Percentiles rank a stretch among this genome's conserved stretches.
Evolutionary conservation across 2,113 vertebrate genomes (phyloP).

Genomic region (Poicephalus gulielmi): DNA sequence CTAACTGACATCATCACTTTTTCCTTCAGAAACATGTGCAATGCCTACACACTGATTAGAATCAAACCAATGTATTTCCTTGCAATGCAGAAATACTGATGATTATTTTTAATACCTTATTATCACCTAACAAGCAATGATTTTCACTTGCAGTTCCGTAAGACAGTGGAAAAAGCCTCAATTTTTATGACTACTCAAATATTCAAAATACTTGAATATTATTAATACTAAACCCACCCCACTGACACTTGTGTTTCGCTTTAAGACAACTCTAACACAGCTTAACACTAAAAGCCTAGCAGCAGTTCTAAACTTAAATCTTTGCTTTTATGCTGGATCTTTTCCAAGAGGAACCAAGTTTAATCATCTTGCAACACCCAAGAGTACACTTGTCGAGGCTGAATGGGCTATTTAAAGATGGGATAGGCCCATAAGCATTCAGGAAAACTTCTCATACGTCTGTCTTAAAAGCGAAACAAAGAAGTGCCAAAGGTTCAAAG

Average conservation of each 20-base stretch:
- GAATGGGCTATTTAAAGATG: background rate
- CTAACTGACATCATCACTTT: rapidly evolving
- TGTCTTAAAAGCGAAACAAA: background rate
- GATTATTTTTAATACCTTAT: background rate
- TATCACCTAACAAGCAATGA: background rate
- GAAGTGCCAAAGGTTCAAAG: background rate
- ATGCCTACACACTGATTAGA: background rate
- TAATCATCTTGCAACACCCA: background rate
- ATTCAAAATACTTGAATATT: background rate
- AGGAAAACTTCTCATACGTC: background rate
- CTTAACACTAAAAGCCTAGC: background rate
- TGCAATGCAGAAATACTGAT: background rate
- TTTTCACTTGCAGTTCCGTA: background rate
- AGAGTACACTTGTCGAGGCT: background rate
- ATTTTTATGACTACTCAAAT: background rate
- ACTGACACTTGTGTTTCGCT: background rate
- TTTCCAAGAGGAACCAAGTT: background rate
- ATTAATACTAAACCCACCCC: background rate
- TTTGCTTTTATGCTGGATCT: background rate
- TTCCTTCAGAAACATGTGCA: background rate
- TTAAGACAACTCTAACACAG: background rate
- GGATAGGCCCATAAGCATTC: background rate
- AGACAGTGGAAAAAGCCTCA: background rate
- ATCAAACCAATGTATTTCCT: background rate
- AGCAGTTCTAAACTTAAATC: background rate